These are phyloP conservation scores for Anniella stebbinsi DNA, from an alignment of 2,797 vertebrate species.

Conservation along the genomic window DNA sequence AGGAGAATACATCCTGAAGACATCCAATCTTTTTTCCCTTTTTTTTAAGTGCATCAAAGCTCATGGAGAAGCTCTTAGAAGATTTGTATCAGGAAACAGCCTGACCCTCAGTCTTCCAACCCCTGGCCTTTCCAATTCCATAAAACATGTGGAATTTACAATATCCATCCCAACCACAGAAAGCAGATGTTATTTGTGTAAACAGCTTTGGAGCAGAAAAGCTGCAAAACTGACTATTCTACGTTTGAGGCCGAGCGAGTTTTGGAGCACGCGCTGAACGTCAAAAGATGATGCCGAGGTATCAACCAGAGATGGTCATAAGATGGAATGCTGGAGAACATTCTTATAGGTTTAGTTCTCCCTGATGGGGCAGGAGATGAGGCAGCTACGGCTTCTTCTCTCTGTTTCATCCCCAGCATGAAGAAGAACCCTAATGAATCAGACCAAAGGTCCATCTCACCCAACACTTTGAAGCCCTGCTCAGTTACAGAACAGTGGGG, in stretches of 20 bases:
- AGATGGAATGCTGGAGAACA: not conserved
- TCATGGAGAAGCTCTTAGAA: not conserved
- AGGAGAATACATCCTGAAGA: not conserved
- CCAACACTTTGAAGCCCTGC: no score
- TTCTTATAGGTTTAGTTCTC: not conserved
- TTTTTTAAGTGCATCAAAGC: not conserved
- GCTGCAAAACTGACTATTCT: not conserved
- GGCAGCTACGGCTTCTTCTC: not conserved
- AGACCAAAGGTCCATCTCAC: not conserved
- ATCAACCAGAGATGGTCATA: no score
- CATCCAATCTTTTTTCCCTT: no score
- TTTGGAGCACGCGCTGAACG: not conserved
- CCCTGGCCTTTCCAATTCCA: not conserved
- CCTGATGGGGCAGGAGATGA: not conserved
- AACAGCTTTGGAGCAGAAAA: not conserved
- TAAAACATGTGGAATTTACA: slow-evolving; percentile 13
- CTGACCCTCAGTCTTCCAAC: not conserved
- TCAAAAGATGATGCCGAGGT: not conserved
- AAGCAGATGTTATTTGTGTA: slow-evolving; percentile 13
- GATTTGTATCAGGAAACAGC: not conserved
- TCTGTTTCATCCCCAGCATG: not conserved
- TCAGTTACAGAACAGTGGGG: no score
- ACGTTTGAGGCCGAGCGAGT: no score
- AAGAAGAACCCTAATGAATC: not conserved
- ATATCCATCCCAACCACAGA: not conserved